A percentile compares a stretch with the other conserved stretches of the same genome.
Conservation (phyloP, 2,888 invertebrate genomes). For the Synergus japonicus region DNA sequence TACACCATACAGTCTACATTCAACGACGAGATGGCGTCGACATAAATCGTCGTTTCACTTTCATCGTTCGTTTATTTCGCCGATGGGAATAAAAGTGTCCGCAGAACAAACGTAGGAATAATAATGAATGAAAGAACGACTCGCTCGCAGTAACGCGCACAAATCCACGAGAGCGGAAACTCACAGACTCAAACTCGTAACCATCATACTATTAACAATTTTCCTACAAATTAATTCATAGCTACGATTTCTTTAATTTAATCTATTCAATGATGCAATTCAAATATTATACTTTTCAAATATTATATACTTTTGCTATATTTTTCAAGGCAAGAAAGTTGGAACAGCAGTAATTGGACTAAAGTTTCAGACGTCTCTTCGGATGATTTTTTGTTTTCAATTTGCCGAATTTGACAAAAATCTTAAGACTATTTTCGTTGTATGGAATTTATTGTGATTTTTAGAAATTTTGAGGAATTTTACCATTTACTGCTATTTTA, state of each 20-base stretch:
- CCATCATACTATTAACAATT: neutral
- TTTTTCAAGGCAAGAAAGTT: neutral
- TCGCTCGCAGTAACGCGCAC: conserved; percentile 10
- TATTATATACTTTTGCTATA: too few species aligned
- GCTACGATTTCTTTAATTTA: neutral
- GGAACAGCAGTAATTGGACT: neutral
- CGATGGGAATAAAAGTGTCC: conserved; percentile 30
- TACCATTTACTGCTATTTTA: too few species aligned
- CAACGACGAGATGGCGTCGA: conserved; percentile 6
- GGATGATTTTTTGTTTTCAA: too few species aligned
- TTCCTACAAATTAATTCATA: neutral
- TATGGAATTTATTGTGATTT: too few species aligned
- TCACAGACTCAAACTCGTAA: neutral
- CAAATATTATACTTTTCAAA: too few species aligned
- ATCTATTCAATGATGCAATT: too few species aligned
- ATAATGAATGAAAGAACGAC: conserved; percentile 10
- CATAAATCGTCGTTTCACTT: conserved; percentile 35
- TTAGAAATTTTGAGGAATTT: too few species aligned
- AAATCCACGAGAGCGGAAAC: neutral
- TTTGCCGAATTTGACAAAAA: too few species aligned
- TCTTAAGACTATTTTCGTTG: too few species aligned
- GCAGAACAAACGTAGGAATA: conserved; percentile 6
- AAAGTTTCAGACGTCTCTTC: too few species aligned
- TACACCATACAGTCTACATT: neutral
- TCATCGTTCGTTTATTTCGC: conserved; percentile 8